These are phyloP conservation scores for Cettia cetti DNA, from an alignment of 2,113 vertebrate species.

Conservation along the genomic window DNA sequence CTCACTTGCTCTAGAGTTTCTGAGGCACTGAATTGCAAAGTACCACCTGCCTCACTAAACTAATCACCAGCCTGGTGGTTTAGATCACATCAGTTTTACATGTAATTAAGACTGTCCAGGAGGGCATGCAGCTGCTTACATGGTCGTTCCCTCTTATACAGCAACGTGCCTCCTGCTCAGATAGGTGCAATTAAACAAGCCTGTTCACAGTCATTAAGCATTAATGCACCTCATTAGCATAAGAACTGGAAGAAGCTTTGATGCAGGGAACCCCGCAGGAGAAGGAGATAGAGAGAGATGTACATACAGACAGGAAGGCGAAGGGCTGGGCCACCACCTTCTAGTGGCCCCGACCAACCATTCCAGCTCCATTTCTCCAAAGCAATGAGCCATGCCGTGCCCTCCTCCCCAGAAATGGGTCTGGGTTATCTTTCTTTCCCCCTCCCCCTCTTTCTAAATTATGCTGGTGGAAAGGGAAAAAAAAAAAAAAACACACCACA, in stretches of 20 bases:
- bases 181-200: slow-evolving; percentile 74
- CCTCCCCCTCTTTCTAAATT: slow-evolving; percentile 20
- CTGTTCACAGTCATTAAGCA: slow-evolving; percentile 74
- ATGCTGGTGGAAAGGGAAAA: neutral
- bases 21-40: slow-evolving; percentile 68
- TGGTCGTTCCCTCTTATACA: slow-evolving; percentile 66
- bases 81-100: slow-evolving; percentile 75
- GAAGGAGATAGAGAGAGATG: slow-evolving; percentile 48
- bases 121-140: slow-evolving; percentile 70
- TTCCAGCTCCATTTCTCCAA: slow-evolving; percentile 31
- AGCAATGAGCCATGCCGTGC: slow-evolving; percentile 25
- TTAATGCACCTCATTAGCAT: slow-evolving; percentile 77
- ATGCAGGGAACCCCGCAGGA: slow-evolving; percentile 59
- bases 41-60: slow-evolving; percentile 73
- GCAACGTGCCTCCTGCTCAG: slow-evolving; percentile 72
- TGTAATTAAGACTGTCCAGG: slow-evolving; percentile 73
- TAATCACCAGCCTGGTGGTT: slow-evolving; percentile 73
- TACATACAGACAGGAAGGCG: slow-evolving; percentile 29
- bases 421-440: slow-evolving; percentile 24
- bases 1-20: slow-evolving; percentile 60
- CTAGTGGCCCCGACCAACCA: slow-evolving; percentile 19
- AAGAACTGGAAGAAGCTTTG: slow-evolving; percentile 70
- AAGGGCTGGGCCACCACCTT: slow-evolving; percentile 14
- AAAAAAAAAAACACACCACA: neutral
- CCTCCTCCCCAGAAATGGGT: slow-evolving; percentile 35